Percentiles rank a stretch among this genome's conserved stretches.
These are phyloP conservation scores for Hystrix cristata DNA, from an alignment of 2,113 vertebrate species.

Conservation along the genomic window DNA sequence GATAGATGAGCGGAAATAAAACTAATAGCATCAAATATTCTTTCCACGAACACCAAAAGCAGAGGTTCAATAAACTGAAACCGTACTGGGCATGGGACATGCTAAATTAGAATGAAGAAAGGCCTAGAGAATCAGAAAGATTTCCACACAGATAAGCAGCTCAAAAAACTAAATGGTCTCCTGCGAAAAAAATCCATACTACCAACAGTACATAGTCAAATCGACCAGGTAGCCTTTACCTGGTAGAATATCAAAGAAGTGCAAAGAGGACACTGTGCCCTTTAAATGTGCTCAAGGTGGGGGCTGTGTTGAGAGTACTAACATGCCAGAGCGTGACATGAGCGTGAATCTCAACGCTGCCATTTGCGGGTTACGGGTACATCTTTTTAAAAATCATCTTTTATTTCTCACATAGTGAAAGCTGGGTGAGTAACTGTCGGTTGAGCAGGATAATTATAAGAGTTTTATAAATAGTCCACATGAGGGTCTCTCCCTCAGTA, in stretches of 20 bases:
- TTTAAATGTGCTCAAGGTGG: background rate
- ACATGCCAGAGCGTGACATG: background rate
- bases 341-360: background rate
- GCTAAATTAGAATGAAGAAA: constrained; percentile 64
- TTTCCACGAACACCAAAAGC: constrained; percentile 59
- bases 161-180: constrained; percentile 61
- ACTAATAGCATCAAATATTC: constrained; percentile 52
- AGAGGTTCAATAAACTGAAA: constrained; percentile 57
- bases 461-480: background rate
- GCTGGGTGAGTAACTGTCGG: background rate
- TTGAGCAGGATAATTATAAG: background rate
- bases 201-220: background rate
- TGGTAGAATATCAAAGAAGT: background rate
- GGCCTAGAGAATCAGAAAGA: background rate
- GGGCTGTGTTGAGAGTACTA: background rate
- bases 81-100: background rate
- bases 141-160: background rate
- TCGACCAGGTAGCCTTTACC: background rate
- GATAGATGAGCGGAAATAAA: constrained; percentile 56
- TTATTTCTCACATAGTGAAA: background rate
- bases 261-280: background rate
- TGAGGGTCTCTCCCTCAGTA: background rate
- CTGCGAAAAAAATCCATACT: background rate
- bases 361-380: background rate
- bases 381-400: constrained; percentile 18